phyloP scores from a whole-genome alignment of 2,888 invertebrate species.

The Mythimna ferrago region DNA sequence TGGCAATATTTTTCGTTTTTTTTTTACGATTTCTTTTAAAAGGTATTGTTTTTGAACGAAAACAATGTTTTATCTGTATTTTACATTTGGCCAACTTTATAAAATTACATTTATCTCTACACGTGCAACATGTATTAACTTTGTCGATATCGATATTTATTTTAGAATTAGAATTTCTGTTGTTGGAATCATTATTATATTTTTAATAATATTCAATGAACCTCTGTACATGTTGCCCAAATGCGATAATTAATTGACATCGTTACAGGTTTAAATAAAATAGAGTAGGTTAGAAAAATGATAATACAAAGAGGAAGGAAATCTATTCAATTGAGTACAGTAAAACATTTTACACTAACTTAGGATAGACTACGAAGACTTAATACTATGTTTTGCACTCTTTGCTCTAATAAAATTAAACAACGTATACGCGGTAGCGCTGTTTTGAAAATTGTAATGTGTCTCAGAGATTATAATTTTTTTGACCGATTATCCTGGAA shows the following conservation, averaged over 20 bases:
- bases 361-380: too few species aligned
- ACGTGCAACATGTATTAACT: background rate
- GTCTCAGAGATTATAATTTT: too few species aligned
- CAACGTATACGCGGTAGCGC: too few species aligned
- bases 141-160: background rate
- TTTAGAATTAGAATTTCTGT: too few species aligned
- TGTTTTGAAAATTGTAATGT: too few species aligned
- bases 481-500: too few species aligned
- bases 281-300: background rate
- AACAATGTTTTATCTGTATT: background rate
- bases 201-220: too few species aligned
- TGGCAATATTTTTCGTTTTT: background rate
- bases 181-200: background rate
- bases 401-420: too few species aligned
- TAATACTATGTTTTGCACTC: too few species aligned
- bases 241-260: background rate
- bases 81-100: background rate
- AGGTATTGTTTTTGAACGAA: background rate
- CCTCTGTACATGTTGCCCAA: too few species aligned
- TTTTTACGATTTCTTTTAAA: too few species aligned
- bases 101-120: background rate
- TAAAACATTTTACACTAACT: too few species aligned
- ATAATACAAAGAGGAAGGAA: background rate
- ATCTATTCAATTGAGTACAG: constrained; percentile 13
- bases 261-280: background rate